These are phyloP conservation scores for Motacilla alba DNA, from an alignment of 2,113 vertebrate genomes.

Conservation along the genomic window DNA sequence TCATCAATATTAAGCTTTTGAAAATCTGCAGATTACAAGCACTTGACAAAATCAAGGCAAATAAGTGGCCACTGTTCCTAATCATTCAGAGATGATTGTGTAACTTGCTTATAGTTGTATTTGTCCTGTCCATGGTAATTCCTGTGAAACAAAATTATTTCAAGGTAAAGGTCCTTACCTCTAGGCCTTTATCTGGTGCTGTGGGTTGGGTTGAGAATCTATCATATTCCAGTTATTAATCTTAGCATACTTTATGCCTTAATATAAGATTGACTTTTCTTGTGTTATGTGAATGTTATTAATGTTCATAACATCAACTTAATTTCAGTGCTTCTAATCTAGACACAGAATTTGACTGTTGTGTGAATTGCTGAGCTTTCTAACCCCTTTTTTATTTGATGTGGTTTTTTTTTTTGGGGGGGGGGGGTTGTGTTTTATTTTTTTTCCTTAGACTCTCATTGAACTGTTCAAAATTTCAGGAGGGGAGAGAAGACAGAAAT, in stretches of 20 bases:
- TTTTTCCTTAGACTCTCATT: background rate
- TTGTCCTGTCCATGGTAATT: background rate
- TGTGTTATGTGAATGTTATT: background rate
- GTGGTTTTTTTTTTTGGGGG: background rate
- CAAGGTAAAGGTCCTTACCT: background rate
- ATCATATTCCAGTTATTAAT: background rate
- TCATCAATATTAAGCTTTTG: background rate
- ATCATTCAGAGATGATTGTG: background rate
- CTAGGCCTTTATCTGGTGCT: background rate
- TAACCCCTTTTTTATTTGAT: rapidly evolving
- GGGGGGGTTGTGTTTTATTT: no score
- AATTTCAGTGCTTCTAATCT: background rate
- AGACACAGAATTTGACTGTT: background rate
- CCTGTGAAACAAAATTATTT: background rate
- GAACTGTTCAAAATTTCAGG: background rate
- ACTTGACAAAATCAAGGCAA: background rate
- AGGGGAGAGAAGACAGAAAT: background rate
- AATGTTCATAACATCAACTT: background rate
- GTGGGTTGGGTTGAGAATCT: background rate
- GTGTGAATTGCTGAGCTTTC: background rate
- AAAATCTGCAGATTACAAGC: background rate
- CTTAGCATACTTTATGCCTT: background rate
- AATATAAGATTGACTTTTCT: background rate
- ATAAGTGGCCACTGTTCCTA: background rate
- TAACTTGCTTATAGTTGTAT: background rate